These are phyloP conservation scores for Ciconia stormi DNA, from an alignment of 2,113 vertebrate genomes.

Conservation along the genomic window DNA sequence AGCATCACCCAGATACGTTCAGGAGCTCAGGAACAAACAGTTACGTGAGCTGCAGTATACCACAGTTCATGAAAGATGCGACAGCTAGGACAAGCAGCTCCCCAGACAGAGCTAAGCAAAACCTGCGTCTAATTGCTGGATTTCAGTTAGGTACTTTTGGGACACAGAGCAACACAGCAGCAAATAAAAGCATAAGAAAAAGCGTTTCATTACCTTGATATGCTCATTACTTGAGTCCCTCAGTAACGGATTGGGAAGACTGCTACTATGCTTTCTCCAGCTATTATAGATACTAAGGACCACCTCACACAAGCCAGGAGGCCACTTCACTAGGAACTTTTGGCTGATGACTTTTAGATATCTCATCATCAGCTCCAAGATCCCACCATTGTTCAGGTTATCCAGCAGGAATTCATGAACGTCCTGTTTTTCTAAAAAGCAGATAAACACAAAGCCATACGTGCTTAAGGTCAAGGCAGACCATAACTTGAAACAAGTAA, in stretches of 20 bases:
- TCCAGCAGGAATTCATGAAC: conserved; percentile 89
- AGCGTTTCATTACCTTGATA: conserved; percentile 78
- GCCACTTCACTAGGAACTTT: conserved; percentile 90
- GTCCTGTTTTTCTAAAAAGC: conserved; percentile 86
- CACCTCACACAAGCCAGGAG: conserved; percentile 83
- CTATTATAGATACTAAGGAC: conserved; percentile 86
- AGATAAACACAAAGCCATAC: neutral
- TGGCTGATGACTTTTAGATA: conserved; percentile 91
- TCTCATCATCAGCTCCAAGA: conserved; percentile 92
- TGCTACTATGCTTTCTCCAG: conserved; percentile 92
- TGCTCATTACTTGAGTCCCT: conserved; percentile 89
- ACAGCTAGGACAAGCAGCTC: neutral
- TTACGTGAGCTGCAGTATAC: neutral
- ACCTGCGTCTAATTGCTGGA: no score
- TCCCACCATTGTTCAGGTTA: conserved; percentile 89
- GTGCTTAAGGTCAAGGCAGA: neutral
- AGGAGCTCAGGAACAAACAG: neutral
- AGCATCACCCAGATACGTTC: neutral
- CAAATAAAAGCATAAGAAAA: neutral
- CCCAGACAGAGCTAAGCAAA: neutral
- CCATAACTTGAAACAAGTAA: neutral
- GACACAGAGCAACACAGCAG: neutral
- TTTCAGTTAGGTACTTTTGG: neutral
- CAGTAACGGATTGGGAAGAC: conserved; percentile 91
- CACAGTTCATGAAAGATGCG: neutral